phyloP scores from a whole-genome alignment of 2,888 invertebrate species.

The Norana najaformis region DNA sequence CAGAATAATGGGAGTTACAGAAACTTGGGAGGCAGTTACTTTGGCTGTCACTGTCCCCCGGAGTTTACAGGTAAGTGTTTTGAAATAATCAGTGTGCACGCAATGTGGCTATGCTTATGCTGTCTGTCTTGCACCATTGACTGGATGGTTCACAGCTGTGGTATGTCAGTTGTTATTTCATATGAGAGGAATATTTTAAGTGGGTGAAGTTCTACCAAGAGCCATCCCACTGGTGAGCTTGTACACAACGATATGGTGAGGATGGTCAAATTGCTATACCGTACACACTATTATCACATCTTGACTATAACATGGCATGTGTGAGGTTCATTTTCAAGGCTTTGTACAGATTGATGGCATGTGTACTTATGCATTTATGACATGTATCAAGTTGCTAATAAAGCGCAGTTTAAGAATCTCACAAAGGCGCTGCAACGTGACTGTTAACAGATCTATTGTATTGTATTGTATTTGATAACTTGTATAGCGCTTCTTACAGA shows the following conservation, averaged over 20 bases:
- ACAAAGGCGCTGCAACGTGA: too few relatives aligned
- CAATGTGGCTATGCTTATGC: background rate
- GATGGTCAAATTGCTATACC: background rate
- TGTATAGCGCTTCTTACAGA: too few relatives aligned
- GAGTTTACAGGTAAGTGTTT: background rate
- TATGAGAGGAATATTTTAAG: background rate
- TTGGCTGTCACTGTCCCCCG: background rate
- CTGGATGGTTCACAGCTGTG: too few relatives aligned
- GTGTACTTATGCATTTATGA: too few relatives aligned
- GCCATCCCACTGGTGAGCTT: background rate
- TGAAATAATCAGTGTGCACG: background rate
- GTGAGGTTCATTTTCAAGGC: background rate
- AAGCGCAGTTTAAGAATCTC: too few relatives aligned
- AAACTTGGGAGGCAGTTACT: background rate
- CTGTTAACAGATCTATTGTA: too few relatives aligned
- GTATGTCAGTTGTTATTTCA: background rate
- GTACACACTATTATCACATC: background rate
- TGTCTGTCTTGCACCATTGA: background rate
- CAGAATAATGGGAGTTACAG: background rate
- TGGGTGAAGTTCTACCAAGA: conserved; percentile 3
- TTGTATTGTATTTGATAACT: background rate
- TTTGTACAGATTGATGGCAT: too few relatives aligned
- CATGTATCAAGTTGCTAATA: too few relatives aligned
- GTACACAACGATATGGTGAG: background rate
- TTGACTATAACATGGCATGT: background rate